Evolutionary conservation across 2,113 vertebrate genomes (phyloP).

Genomic region (Copsychus sechellarum): DNA sequence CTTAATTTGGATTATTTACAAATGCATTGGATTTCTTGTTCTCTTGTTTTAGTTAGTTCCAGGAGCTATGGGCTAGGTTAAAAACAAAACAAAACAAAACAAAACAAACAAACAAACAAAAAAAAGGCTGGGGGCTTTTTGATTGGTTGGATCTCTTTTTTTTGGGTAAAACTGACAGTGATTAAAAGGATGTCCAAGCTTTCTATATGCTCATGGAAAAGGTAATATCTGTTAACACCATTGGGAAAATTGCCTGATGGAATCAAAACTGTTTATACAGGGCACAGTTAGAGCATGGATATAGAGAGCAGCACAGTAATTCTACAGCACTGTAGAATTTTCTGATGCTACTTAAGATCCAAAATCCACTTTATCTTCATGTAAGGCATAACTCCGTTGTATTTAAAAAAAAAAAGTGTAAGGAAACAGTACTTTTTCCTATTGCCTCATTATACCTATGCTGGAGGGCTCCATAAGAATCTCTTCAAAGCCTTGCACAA

Average conservation of each 20-base stretch:
- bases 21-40: not conserved
- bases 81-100: not conserved
- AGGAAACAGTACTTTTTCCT: not conserved
- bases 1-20: not conserved
- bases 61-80: not conserved
- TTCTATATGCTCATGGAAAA: not conserved
- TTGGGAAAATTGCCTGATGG: not conserved
- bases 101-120: too few species aligned
- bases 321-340: not conserved
- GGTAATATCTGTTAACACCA: not conserved
- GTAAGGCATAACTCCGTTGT: not conserved
- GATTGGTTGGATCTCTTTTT: not conserved
- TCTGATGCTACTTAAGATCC: not conserved
- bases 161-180: not conserved
- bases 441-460: not conserved
- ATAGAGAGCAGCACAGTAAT: too few species aligned
- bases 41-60: slow-evolving; percentile 25
- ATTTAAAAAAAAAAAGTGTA: not conserved
- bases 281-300: not conserved
- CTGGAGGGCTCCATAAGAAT: not conserved
- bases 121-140: not conserved
- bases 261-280: not conserved
- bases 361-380: not conserved
- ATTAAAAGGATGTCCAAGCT: slow-evolving; percentile 6
- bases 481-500: not conserved